Conservation (phyloP, 2,797 vertebrate species). For the Phaenicophaeus curvirostris region DNA sequence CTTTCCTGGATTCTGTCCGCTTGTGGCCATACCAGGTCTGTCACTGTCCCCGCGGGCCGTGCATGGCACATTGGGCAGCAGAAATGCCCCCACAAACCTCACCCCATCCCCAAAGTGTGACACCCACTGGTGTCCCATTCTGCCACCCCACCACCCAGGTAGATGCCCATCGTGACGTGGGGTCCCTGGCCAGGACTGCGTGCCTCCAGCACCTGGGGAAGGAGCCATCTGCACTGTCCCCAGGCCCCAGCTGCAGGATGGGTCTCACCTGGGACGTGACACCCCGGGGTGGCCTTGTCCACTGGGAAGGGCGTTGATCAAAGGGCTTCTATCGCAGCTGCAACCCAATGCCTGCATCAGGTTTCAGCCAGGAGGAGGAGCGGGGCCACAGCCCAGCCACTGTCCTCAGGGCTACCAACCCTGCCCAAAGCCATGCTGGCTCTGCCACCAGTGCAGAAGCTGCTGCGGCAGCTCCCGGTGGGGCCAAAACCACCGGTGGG, state of each 20-base stretch:
- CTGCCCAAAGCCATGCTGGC: conserved; percentile 6
- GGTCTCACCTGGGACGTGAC: neutral
- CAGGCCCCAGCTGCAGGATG: neutral
- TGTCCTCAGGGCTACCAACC: neutral
- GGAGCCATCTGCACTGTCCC: neutral
- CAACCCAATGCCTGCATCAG: conserved; percentile 27
- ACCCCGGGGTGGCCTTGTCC: neutral
- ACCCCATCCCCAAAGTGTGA: neutral
- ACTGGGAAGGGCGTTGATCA: rapidly evolving
- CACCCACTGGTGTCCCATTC: neutral
- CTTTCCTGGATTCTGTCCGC: rapidly evolving
- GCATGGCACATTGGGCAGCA: neutral
- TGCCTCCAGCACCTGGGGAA: neutral
- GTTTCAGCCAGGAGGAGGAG: conserved; percentile 19
- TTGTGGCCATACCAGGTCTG: neutral
- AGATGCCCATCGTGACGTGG: neutral
- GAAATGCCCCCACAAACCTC: neutral
- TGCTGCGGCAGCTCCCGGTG: conserved; percentile 87
- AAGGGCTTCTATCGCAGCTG: neutral
- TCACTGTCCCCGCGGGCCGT: neutral
- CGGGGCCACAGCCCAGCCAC: neutral
- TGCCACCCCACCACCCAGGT: neutral
- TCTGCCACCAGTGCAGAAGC: conserved; percentile 87
- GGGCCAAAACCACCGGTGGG: conserved; percentile 76
- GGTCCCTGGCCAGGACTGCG: neutral